Conservation (phyloP, 1,140 invertebrate genomes). For the Helicoverpa zea region DNA sequence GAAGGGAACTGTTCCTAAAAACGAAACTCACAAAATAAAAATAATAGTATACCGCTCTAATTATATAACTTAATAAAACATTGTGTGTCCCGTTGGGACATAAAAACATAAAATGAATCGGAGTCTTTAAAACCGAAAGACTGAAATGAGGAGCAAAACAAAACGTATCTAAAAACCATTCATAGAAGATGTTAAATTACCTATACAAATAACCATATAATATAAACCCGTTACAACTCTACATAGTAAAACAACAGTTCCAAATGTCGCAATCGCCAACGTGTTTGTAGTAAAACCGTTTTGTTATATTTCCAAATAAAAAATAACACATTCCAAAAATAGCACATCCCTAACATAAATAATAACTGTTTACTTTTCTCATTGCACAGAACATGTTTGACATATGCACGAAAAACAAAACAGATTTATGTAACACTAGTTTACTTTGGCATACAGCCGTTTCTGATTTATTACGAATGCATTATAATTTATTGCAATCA, state of each 20-base stretch:
- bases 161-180: no score
- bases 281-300: constrained; percentile 50
- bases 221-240: not conserved
- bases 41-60: no score
- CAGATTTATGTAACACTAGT: constrained; percentile 58
- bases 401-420: constrained; percentile 62
- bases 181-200: no score
- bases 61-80: no score
- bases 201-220: no score
- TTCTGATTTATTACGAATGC: constrained; percentile 39
- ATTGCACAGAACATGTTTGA: constrained; percentile 62
- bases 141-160: no score
- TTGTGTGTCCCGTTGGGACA: no score
- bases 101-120: no score
- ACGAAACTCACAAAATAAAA: no score
- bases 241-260: not conserved
- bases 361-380: constrained; percentile 68
- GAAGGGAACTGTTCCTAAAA: not conserved
- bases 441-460: constrained; percentile 31
- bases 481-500: constrained; percentile 34
- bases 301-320: constrained; percentile 50
- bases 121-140: no score
- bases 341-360: constrained; percentile 61
- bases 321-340: constrained; percentile 60
- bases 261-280: not conserved